Evolutionary conservation across 2,113 vertebrate genomes (phyloP).

Genomic region (Aptenodytes forsteri): DNA sequence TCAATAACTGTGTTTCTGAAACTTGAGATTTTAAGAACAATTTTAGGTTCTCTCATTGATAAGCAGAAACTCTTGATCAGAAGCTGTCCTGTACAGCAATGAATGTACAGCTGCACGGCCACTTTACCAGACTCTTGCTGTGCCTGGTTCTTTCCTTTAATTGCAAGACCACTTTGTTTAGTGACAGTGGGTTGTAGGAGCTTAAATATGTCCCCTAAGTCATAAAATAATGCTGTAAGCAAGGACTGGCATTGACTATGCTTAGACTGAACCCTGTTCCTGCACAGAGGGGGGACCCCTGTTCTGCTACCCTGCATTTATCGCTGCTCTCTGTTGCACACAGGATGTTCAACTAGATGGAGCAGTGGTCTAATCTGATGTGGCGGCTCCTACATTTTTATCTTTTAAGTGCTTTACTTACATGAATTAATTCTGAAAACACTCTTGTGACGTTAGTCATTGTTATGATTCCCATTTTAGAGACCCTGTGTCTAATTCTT

Average conservation of each 20-base stretch:
- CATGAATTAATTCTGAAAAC: constrained; percentile 61
- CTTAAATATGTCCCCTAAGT: not conserved
- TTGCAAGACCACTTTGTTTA: not conserved
- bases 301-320: not conserved
- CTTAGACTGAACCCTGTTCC: not conserved
- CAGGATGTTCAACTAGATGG: not conserved
- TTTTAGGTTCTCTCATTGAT: not conserved
- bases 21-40: not conserved
- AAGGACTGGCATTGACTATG: not conserved
- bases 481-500: constrained; percentile 62
- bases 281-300: not conserved
- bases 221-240: not conserved
- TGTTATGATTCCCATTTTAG: constrained; percentile 67
- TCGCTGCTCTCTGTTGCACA: not conserved
- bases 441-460: constrained; percentile 56
- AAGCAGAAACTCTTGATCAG: not conserved
- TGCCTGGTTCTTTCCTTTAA: not conserved
- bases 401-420: constrained; percentile 51
- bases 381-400: constrained; percentile 38
- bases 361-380: constrained; percentile 39
- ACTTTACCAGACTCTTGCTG: not conserved
- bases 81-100: not conserved
- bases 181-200: not conserved
- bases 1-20: not conserved
- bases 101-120: not conserved